Evolutionary conservation across 2,797 vertebrate genomes (phyloP), one percentile per base, ranked within the genome.

Genomic region (Enteromius paludinosus): DNA sequence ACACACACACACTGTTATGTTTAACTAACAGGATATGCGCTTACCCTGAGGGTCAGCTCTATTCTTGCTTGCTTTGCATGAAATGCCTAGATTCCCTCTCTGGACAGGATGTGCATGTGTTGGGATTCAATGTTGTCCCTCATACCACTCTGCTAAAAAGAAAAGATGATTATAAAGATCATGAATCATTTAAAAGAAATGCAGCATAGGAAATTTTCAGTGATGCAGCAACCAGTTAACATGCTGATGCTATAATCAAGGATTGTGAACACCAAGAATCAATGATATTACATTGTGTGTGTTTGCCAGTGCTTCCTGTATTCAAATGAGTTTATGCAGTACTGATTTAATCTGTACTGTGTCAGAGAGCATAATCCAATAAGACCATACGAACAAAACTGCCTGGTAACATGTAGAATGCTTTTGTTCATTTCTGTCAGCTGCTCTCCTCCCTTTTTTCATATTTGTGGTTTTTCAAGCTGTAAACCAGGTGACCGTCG

Each of bases 21-120:
- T 68, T 23, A 23, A 84, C 87, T 18, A n/a, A 85, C 87, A 86
- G 89, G 88, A 91, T 83, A 81, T 77, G 25, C 6, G 25, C n/a
- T 82, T 73, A 83, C 83, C 86, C 84, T 49, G 52, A 79, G 86
- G 76, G 88, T 89, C 90, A 89, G 52, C 70, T 62, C n/a, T 17
- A 81, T 66, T 90, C 83, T 80, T 92, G 91, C 90, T 89, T 86
- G 88, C 78, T 82, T 78, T 61, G 90, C 88, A 90, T 80, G 84
- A 91, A 86, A n/a, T 3, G 10, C 72, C 23, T 64, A 72, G 18
- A 30, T 12, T 5, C 43, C 23, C 17, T 20, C 56, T 80, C 79
- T 83, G 56, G 2, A 84, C 82, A 87, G 90, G 90, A 92, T 91
- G 87, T 83, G 82, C 64, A 79, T 68, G 61, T 33, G 2, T 41